Percentiles rank a stretch among this genome's conserved stretches.
These are phyloP conservation scores for Aptenodytes patagonicus DNA, from an alignment of 2,113 vertebrate genomes.

Conservation along the genomic window DNA sequence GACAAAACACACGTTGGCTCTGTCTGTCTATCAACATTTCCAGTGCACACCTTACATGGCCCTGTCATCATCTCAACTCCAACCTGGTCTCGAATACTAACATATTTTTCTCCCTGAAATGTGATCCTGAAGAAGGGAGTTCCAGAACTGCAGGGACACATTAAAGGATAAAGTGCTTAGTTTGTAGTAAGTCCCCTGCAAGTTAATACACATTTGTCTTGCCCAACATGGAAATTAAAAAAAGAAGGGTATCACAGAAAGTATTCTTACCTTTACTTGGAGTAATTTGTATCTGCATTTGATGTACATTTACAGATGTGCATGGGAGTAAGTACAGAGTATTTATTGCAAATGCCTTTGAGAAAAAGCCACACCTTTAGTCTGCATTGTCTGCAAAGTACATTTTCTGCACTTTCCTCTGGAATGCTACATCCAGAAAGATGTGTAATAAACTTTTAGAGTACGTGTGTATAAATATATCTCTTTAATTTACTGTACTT, in stretches of 20 bases:
- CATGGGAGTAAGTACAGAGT: neutral
- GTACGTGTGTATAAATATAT: neutral
- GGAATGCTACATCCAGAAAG: neutral
- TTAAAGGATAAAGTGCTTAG: neutral
- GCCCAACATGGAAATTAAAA: neutral
- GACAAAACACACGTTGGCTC: neutral
- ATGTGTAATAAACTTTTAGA: neutral
- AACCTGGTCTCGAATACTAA: neutral
- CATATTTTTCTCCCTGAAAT: neutral
- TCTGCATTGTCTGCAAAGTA: neutral
- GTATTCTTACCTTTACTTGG: neutral
- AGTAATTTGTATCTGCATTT: neutral
- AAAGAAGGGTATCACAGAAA: neutral
- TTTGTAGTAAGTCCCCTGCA: neutral
- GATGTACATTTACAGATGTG: neutral
- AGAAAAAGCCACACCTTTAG: neutral
- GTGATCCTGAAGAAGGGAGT: neutral
- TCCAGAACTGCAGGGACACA: neutral
- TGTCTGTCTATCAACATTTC: neutral
- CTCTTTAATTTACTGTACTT: slow-evolving; percentile 3
- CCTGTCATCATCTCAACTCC: neutral
- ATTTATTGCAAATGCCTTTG: neutral
- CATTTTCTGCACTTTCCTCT: neutral
- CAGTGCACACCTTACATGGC: neutral
- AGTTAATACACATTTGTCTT: neutral